Base-by-base conservation (phyloP, 2,888 invertebrate species). In the Charanyca ferruginea region DNA sequence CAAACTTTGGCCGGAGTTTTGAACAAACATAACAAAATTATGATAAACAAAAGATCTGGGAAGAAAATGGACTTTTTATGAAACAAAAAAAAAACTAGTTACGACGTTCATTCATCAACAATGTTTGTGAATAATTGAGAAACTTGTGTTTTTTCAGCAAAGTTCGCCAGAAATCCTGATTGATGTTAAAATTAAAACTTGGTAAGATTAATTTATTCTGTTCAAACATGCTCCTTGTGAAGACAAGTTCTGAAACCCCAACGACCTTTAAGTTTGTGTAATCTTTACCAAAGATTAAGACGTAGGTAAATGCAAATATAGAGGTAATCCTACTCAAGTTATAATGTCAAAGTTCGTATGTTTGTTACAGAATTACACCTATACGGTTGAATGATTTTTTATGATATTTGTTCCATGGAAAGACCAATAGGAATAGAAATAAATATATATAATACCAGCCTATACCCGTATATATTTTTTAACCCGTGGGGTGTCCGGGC, bases 61-160 rank as follows among this genome's bases (percentile, higher is more conserved):
- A 47, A 20, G 20, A 44, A 47, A 23, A 8, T 9, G 28, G 11
- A 35, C 0, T 4, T 65, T 64, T 28, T 41, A 23, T 22, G 6
- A 38, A 23, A 42, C 2, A 38, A 41, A 52, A 32, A 35, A 51
- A 38, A 47, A 66, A 23, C 28, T 55, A 71, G 41, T 44, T 32
- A 35, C 11, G 13, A 28, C 44, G 41, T 51, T 60, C 45, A 71
- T 60, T 71, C 71, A 66, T 71, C 59, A 55, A 60, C 32, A 73
- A 73, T 55, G 66, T 59, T 45, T 45, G 35, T 71, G 32, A 66
- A 73, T 71, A 73, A 66, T 66, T 66, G 20, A 73, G 45, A 51
- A 54, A 66, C 59, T 73, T 73, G 49, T 23, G 41, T 25, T 42
- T 25, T 53, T 66, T 49, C 9, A 18, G 32, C 23, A 23, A 48